These are phyloP conservation scores for Sabatieria punctata DNA, from an alignment of 2,888 invertebrate species.

Conservation along the genomic window DNA sequence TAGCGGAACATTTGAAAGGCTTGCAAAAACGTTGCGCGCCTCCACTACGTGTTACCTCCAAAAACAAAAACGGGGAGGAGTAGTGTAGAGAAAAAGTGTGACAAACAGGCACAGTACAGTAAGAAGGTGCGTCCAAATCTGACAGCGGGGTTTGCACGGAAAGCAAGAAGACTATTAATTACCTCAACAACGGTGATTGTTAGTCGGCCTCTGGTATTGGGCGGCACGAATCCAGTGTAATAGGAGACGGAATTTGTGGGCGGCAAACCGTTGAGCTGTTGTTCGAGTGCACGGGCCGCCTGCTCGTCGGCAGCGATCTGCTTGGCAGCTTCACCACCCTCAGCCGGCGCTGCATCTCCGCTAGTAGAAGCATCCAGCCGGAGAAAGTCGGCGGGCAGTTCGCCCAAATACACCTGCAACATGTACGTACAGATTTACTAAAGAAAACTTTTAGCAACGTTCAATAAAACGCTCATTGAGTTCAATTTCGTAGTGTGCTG, in stretches of 20 bases:
- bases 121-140: no score
- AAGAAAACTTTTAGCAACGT: no score
- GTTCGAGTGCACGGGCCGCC: constrained; percentile 2
- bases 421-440: no score
- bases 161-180: no score
- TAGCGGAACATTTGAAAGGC: no score
- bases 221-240: constrained; percentile 26
- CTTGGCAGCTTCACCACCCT: not conserved
- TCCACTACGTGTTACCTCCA: no score
- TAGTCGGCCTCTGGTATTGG: constrained; percentile 30
- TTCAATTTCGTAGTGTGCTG: no score
- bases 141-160: no score
- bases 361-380: constrained; percentile 11
- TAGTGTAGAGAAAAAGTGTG: not conserved
- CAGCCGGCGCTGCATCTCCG: not conserved
- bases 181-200: constrained; percentile 12
- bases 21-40: no score
- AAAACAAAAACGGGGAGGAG: constrained; percentile 8
- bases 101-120: not conserved
- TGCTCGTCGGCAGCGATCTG: not conserved
- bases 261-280: constrained; percentile 6
- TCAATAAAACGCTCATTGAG: no score
- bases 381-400: constrained; percentile 15
- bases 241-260: not conserved
- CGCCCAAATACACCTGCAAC: constrained; percentile 6